These are phyloP conservation scores for Peromyscus eremicus DNA, from an alignment of 2,797 vertebrate species.

Conservation along the genomic window DNA sequence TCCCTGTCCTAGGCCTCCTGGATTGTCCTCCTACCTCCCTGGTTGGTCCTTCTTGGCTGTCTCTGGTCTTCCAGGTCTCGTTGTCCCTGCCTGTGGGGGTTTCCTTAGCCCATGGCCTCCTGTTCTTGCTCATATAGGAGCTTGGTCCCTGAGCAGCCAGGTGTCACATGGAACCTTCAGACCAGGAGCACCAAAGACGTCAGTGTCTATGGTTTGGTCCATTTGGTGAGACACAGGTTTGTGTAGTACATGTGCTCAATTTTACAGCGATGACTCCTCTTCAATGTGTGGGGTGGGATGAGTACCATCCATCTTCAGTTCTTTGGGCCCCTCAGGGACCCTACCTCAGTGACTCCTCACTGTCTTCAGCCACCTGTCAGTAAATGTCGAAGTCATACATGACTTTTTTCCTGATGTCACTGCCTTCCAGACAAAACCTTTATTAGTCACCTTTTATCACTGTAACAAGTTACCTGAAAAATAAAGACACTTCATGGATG, in stretches of 20 bases:
- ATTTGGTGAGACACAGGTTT: not conserved
- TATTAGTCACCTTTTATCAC: not conserved
- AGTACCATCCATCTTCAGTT: not conserved
- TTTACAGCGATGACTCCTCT: not conserved
- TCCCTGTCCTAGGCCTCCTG: not conserved
- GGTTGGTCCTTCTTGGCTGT: not conserved
- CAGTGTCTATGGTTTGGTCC: not conserved
- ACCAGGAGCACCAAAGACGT: not conserved
- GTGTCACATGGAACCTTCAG: not conserved
- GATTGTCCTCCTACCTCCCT: not conserved
- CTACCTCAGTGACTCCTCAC: not conserved
- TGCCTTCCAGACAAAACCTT: not conserved
- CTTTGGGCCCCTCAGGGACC: not conserved
- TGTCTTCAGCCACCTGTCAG: not conserved
- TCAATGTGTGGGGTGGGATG: fast-evolving
- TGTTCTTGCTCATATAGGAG: not conserved
- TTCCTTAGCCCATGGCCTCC: not conserved
- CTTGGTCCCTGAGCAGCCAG: not conserved
- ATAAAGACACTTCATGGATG: not conserved
- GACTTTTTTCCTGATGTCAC: not conserved
- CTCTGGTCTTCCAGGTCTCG: not conserved
- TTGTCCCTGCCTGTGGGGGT: not conserved
- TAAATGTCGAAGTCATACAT: not conserved
- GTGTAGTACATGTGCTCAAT: too few species aligned
- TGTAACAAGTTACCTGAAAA: not conserved